A percentile compares a stretch with the other conserved stretches of the same genome.
These are phyloP conservation scores for Aphaenogaster ashmeadi DNA, from an alignment of 1,140 invertebrate genomes.

Conservation along the genomic window DNA sequence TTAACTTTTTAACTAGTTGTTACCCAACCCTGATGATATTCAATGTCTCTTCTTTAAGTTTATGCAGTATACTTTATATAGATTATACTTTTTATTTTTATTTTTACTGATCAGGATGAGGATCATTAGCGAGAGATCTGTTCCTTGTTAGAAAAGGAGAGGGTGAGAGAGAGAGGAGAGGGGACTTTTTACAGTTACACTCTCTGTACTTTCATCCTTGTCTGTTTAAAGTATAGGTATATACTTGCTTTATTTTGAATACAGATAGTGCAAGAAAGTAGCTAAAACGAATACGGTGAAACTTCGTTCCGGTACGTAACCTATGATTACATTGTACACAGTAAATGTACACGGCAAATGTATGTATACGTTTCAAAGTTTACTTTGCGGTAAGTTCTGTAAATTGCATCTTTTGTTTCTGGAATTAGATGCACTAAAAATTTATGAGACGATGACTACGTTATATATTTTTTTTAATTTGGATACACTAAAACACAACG, in stretches of 20 bases:
- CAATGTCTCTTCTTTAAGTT: background rate
- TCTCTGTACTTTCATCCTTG: background rate
- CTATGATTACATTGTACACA: background rate
- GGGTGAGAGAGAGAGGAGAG: background rate
- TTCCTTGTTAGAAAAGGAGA: background rate
- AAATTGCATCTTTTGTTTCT: background rate
- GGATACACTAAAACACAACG: background rate
- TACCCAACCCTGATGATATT: too few relatives aligned
- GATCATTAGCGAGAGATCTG: background rate
- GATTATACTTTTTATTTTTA: background rate
- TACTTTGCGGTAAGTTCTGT: background rate
- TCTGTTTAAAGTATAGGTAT: background rate
- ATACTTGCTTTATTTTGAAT: background rate
- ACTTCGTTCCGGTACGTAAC: slow-evolving; percentile 14
- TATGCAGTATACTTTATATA: background rate
- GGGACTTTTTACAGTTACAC: background rate
- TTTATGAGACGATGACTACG: background rate
- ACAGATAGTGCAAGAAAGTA: background rate
- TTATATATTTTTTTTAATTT: background rate
- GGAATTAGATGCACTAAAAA: background rate
- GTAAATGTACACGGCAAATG: slow-evolving; percentile 29
- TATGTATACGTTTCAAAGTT: background rate
- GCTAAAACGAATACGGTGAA: slow-evolving; percentile 29
- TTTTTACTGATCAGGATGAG: background rate
- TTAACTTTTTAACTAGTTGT: too few relatives aligned